Evolutionary conservation across 2,888 invertebrate species (phyloP), one percentile per base, ranked within the genome.

Genomic region (Amiota communis): DNA sequence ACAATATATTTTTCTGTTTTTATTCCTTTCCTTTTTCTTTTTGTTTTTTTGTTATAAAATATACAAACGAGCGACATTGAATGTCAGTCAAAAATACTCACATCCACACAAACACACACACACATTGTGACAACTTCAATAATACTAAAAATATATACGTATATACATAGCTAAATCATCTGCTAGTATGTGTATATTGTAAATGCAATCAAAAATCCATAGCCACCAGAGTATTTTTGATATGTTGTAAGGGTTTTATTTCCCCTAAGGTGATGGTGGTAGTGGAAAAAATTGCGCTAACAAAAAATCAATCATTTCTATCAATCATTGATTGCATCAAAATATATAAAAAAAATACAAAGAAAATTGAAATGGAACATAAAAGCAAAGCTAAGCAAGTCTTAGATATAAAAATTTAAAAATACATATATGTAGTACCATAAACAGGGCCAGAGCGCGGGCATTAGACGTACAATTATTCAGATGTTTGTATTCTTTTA

Each of bases 261-360:
- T 2, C 47, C 57, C 49, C 20, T 17, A 49, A 48, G 59, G 59
- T 15, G 15, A n/a, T 57, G 53, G 65, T 46, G 13, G 65, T n/a
- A 10, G 48, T 57, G 12, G 48, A 63, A 72, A 72, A 79, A 70
- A 79, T 36, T 72, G 70, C 72, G 73, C 78, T 75, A 75, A 73
- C 77, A 53, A 72, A 74, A 80, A 76, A 80, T 80, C 80, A 79
- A 79, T 77, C 75, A 69, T 20, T 53, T 47, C 46, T 71, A 74
- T 74, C 73, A 74, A 74, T 67, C 71, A 74, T 10, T 46, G 49
- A 47, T 64, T 65, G 49, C 65, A 51, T 36, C 36, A 6, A 36
- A 6, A 36, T 36, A 36, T 6, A 36, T n/a, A 36, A 36, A 36
- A 6, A 36, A 36, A 36, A 36, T 6, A 36, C 0, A 4, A 53